A percentile compares a stretch with the other conserved stretches of the same genome.
Conservation (phyloP, 53 echinoderm and acorn worm species). For the Actinopyga echinites region DNA sequence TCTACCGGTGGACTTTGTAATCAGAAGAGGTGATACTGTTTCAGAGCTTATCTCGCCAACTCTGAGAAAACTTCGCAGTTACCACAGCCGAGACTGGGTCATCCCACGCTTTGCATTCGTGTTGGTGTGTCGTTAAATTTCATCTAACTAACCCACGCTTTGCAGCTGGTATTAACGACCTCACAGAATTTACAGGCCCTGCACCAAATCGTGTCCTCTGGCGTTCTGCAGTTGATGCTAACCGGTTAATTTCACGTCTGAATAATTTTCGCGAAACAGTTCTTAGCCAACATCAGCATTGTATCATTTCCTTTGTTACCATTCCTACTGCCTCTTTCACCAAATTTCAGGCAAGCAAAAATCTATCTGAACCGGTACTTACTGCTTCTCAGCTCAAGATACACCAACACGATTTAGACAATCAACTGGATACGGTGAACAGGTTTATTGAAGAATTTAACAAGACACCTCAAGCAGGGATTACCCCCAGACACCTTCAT, state of each 20-base stretch:
- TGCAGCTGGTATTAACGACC: not conserved
- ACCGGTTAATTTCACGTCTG: not conserved
- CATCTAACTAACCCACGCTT: no score
- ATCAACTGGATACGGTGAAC: not conserved
- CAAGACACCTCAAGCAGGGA: not conserved
- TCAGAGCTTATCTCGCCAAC: not conserved
- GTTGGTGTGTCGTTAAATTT: no score
- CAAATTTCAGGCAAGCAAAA: not conserved
- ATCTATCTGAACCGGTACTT: not conserved
- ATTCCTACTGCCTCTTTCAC: constrained; percentile 14
- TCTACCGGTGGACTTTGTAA: not conserved
- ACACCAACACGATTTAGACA: not conserved
- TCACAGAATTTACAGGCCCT: not conserved
- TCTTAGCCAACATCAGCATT: not conserved
- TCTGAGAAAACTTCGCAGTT: not conserved
- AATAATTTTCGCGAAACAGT: not conserved
- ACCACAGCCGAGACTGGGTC: not conserved
- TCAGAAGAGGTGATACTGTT: not conserved
- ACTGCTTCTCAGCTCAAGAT: not conserved
- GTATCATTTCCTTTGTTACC: not conserved
- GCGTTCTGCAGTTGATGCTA: not conserved
- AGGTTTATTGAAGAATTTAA: not conserved
- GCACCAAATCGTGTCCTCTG: not conserved
- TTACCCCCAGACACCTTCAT: not conserved
- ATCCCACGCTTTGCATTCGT: not conserved